Base-by-base conservation (phyloP, 2,797 vertebrate genomes). In the Enteromius trimaculatus region DNA sequence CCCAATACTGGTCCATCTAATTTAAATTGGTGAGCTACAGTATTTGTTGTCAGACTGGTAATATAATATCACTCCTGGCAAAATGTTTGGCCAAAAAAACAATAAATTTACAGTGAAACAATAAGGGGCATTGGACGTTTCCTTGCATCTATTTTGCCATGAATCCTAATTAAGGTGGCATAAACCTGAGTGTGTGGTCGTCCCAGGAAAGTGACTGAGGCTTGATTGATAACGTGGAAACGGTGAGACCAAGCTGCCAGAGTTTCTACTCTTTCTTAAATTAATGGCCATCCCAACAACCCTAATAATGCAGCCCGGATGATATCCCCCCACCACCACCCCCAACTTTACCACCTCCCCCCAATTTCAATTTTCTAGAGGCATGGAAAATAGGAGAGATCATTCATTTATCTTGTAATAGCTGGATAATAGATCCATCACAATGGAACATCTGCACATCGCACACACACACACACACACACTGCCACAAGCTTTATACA, bases 361-460 rank as follows among this genome's bases (percentile, higher is more conserved):
- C 95, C 95, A 95, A 95, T 96, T 96, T 96, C 95, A 96, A 96
- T 96, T 96, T 96, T 96, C 94, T 94, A 88, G 90, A 94, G 91
- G 89, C 95, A 91, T 93, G 92, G 94, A 93, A 92, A 94, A 95
- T 91, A 94, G 95, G 94, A 96, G 96, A 96, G 96, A 98, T 97
- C 95, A 95, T 96, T 97, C 97, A 98, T 99, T 98, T 98, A 97
- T 98, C 97, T 98, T 99, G 96, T 99, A 99, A 99, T 98, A 96
- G 97, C 95, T 95, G 96, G 94, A 98, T 99, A 99, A 99, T 98
- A 98, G 97, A 98, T 97, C 96, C 96, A 99, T 99, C 98, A 99
- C 96, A 94, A 96, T 95, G 96, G 97, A 98, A 97, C 95, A 96
- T 96, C 96, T 95, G 94, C 90, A 91, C 91, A 84, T 72, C 49